Conservation (phyloP, 2,888 invertebrate species). For the Aphelenchoides bicaudatus region DNA sequence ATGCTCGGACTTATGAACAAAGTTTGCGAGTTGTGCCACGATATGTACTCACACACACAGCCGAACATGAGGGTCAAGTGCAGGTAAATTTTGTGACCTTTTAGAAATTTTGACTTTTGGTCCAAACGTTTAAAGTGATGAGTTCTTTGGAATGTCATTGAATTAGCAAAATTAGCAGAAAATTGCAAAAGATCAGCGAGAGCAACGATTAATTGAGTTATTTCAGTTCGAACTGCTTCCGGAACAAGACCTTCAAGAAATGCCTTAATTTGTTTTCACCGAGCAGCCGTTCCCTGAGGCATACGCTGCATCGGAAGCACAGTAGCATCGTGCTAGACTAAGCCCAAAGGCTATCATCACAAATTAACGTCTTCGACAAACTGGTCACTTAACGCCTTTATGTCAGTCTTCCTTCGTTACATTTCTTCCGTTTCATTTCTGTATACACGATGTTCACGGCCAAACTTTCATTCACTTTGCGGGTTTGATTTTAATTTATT, state of each 20-base stretch:
- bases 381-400: too few species aligned
- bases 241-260: constrained; percentile 34
- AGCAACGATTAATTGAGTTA: background rate
- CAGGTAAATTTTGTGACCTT: constrained; percentile 31
- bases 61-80: constrained; percentile 40
- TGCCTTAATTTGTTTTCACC: constrained; percentile 35
- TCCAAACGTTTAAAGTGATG: too few species aligned
- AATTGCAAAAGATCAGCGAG: background rate
- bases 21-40: constrained; percentile 39
- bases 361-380: too few species aligned
- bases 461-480: too few species aligned
- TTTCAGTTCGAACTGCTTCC: constrained; percentile 39
- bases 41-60: constrained; percentile 41
- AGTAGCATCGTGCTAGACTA: too few species aligned
- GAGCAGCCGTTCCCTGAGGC: constrained; percentile 12
- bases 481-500: too few species aligned
- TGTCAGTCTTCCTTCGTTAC: too few species aligned
- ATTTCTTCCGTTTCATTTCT: too few species aligned
- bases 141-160: background rate
- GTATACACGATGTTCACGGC: too few species aligned
- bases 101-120: too few species aligned
- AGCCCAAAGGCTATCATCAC: too few species aligned
- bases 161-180: background rate
- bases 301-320: constrained; percentile 1
- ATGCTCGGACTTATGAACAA: constrained; percentile 34